phyloP scores from a whole-genome alignment of 2,113 vertebrate species.

The Syrmaticus mikado region DNA sequence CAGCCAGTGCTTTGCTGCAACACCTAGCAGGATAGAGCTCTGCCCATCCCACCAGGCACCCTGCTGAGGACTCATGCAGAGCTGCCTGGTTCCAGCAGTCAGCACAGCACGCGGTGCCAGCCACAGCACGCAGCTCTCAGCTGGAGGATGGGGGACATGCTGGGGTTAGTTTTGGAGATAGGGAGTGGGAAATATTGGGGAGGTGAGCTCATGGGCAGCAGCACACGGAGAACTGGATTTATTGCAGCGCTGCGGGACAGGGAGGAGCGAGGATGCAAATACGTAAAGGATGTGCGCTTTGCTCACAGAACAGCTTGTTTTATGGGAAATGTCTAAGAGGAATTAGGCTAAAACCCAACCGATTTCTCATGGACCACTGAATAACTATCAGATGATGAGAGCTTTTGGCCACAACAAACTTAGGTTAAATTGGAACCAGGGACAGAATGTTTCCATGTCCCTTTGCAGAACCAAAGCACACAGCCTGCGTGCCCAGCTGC shows the following conservation, averaged over 20 bases:
- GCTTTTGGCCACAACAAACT: conserved; percentile 57
- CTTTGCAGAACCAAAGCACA: neutral
- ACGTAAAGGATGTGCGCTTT: neutral
- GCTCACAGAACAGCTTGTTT: conserved; percentile 23
- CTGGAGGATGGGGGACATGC: neutral
- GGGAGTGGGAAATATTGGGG: neutral
- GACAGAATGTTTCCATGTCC: conserved; percentile 60
- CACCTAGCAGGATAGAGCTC: neutral
- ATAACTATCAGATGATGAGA: conserved; percentile 70
- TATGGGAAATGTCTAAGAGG: conserved; percentile 40
- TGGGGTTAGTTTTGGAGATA: neutral
- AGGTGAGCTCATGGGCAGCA: conserved; percentile 35
- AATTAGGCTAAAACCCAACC: conserved; percentile 61
- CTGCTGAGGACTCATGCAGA: too few relatives aligned
- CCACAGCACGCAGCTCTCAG: neutral
- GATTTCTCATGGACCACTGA: conserved; percentile 63
- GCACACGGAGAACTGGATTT: neutral
- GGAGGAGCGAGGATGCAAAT: neutral
- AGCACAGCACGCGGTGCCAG: neutral
- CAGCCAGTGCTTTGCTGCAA: neutral
- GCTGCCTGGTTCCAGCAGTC: conserved; percentile 1
- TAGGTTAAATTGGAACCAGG: conserved; percentile 59
- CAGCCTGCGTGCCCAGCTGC: neutral
- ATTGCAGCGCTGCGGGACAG: neutral
- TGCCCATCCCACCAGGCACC: too few relatives aligned